phyloP scores from a whole-genome alignment of 92 coral and sea anemone species.

The Porites cylindrica region DNA sequence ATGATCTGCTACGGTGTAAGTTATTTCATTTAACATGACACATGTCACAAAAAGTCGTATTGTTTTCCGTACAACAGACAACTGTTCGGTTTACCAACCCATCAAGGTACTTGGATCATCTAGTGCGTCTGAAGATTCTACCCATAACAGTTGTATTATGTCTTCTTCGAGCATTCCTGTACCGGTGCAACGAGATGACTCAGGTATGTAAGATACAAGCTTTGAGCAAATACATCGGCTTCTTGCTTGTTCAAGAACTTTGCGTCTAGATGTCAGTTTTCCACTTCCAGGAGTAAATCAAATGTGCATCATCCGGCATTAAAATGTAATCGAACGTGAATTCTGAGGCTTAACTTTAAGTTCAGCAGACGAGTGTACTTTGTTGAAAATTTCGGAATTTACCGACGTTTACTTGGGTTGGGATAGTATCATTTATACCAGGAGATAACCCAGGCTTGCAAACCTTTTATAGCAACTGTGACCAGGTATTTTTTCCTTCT shows the following conservation, averaged over 20 bases:
- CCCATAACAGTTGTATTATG: slow-evolving; percentile 17
- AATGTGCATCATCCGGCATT: not conserved
- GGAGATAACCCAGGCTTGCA: no score
- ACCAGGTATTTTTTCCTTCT: no score
- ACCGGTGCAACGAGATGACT: not conserved
- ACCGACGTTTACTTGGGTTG: no score
- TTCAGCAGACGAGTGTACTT: no score
- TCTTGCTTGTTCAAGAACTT: not conserved
- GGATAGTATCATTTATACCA: no score
- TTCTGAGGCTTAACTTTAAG: no score
- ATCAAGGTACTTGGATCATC: slow-evolving; percentile 39
- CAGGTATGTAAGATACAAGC: slow-evolving; percentile 3
- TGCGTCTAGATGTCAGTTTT: not conserved
- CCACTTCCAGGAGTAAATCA: not conserved
- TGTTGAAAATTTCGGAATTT: no score
- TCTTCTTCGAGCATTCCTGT: slow-evolving; percentile 38
- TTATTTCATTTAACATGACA: not conserved
- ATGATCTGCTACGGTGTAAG: not conserved
- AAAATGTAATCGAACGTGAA: not conserved
- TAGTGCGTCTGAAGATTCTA: slow-evolving; percentile 46
- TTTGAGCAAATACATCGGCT: not conserved
- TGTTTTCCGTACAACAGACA: slow-evolving; percentile 35
- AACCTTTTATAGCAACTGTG: no score
- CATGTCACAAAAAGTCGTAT: slow-evolving; percentile 21
- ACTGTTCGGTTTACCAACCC: slow-evolving; percentile 7